Base-by-base conservation (phyloP, 92 coral and sea anemone species). In the Anthopleura xanthogrammica region DNA sequence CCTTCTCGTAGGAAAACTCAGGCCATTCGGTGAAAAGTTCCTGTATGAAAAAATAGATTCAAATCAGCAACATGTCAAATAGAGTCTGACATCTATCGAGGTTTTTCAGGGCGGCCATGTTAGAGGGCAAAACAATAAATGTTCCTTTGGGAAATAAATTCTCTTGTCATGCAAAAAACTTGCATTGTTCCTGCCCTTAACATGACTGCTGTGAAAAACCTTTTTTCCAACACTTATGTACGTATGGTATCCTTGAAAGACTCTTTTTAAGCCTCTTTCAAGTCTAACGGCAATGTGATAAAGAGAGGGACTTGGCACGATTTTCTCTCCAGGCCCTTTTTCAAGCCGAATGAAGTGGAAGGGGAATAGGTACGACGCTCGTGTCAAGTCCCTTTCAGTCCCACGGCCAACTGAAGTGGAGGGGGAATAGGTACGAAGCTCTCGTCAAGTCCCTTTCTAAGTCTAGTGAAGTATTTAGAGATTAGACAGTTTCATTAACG, bases 1-100 rank as follows among this genome's bases (percentile, higher is more conserved):
- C 72, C 62, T 84, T 82, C 41, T 91, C 94, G 78, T 70, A 82
- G 12, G 89, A 50, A 58, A 91, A 86, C 19, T 81, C 90, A 65
- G 89, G 87, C 90, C 91, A 88, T 60, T 82, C 78, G 14, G 82
- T 52, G n/a, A 81, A 81, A 46, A 85, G 52, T 66, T 80, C 92
- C 75, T 83, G 22, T 14, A 43, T 2, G 2, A 39, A 22, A 16
- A 20, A 20, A 20, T 20, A 29, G 19, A 62, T 22, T 3, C 1
- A 62, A 19, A 6, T 62, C 24, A 62, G 29, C 23, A 19, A 6
- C 70, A n/a, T 3, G 3, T 1, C 12, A 58, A 58, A 58, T 58
- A n/a, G n/a, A n/a, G n/a, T n/a, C n/a, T n/a, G n/a, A n/a, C n/a
- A n/a, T n/a, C n/a, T n/a, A n/a, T n/a, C n/a, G n/a, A n/a, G n/a